Base-by-base conservation (phyloP, 2,113 vertebrate genomes). In the Melanocharis versteri region DNA sequence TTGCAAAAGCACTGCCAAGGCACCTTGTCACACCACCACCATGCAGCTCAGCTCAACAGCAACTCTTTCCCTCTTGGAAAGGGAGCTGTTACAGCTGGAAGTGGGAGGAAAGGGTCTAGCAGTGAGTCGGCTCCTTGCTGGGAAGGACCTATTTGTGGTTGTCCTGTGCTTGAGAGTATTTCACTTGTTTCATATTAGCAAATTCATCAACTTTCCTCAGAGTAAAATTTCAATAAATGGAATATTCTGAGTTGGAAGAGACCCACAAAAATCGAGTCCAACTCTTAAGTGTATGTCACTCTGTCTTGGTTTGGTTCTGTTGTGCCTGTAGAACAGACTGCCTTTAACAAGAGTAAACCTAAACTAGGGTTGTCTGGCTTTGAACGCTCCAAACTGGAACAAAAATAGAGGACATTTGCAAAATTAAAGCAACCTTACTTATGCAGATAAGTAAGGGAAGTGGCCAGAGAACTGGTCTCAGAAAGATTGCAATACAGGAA, bases 401-500 rank as follows among this genome's bases (percentile, higher is more conserved):
- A 51, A 83, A 91, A 92, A 45, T 16, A 50, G 62, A 91, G 47
- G 66, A 83, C 27, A 47, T 89, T 12, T 57, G 10, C 18, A 87
- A 92, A 89, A 84, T 80, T 26, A 79, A 57, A 58, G n/a, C 56
- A 68, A 37, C 15, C 13, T 45, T 76, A 71, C n/a, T 77, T 21
- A 37, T 3, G 10, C 28, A 60, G 79, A n/a, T 60, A 64, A 12
- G 42, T 39, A 75, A 84, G 48, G 76, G 69, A 89, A 84, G 26
- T 42, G 45, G 86, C 44, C 39, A 80, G 70, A 62, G 57, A 68
- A 48, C 4, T 33, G 71, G 72, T 75, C 86, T 64, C 47, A 50
- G 88, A 85, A 88, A 92, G 90, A 83, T 3, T 3, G 3, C 35
- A 69, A 15, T 53, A 87, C 47, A 92, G 83, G 85, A 87, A 86